Base-by-base conservation (phyloP, 2,113 vertebrate species). In the Xenotilapia caudafasciata region DNA sequence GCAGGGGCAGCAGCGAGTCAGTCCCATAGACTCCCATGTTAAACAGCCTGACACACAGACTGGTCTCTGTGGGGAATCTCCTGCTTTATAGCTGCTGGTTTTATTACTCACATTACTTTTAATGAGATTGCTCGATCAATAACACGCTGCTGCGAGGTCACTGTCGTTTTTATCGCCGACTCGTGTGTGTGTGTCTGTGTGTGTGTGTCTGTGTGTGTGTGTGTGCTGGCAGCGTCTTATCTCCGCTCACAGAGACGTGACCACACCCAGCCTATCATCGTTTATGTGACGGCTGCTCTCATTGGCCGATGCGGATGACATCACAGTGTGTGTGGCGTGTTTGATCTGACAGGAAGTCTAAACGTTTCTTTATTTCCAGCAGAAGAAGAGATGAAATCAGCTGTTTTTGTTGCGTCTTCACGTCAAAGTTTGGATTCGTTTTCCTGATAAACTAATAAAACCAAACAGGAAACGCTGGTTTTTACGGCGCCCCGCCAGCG, bases 201-300 rank as follows among this genome's bases (percentile, higher is more conserved):
- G 62, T 81, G 55, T 86, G 86, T 70, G 80, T 83, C 5, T 33
- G 31, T 33, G 2, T 33, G 31, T 38, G 79, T 56, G 60, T 45
- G 84, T 33, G 79, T 79, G 68, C 4, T 35, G 70, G 58, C 62
- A 49, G 77, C 2, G 3, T 28, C 47, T 92, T 93, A 94, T 94
- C 93, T 92, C 35, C 2, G 11, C 83, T 53, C 17, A n/a, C 92
- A 90, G 53, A 53, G 2, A 10, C 3, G 80, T 53, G 87, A 86
- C 93, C 91, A 51, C 93, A 55, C 93, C 93, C 93, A 9, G 33
- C 4, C 40, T 14, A 13, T 33, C 77, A 5, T 23, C 9, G 2
- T n/a, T 35, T 47, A 7, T 1, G 1, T 68, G 70, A 40, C 47
- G 3, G 42, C 81, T 28, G 15, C 81, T 75, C 0, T 54, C 85